These are phyloP conservation scores for Choristoneura fumiferana DNA, from an alignment of 1,140 invertebrate species.

Conservation along the genomic window DNA sequence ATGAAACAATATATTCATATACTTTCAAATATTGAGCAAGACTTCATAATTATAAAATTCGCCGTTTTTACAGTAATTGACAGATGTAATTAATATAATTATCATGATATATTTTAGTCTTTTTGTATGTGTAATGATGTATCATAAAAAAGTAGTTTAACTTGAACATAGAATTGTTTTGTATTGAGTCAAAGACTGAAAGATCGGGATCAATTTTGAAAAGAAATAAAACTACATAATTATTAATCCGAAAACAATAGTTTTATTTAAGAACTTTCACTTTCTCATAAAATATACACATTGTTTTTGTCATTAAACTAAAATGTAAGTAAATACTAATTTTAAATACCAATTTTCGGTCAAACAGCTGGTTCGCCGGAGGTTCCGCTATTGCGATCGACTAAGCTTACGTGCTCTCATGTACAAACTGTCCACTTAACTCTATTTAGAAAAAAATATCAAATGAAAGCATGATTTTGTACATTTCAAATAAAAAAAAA, in stretches of 20 bases:
- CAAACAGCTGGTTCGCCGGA: slow-evolving; percentile 41
- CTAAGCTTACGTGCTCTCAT: slow-evolving; percentile 52
- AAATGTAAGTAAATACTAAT: slow-evolving; percentile 78
- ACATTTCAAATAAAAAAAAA: slow-evolving; percentile 68
- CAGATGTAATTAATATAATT: no score
- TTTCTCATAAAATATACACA: slow-evolving; percentile 78
- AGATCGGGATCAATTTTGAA: slow-evolving; percentile 9
- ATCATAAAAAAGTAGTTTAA: no score
- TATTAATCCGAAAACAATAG: slow-evolving; percentile 78
- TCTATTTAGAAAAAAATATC: slow-evolving; percentile 73
- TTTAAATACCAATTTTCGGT: slow-evolving; percentile 76
- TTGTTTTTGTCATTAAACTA: slow-evolving; percentile 78
- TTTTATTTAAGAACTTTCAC: slow-evolving; percentile 78
- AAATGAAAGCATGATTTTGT: slow-evolving; percentile 76
- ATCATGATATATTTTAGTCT: no score
- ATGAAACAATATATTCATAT: background rate
- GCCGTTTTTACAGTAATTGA: no score
- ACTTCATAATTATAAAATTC: no score
- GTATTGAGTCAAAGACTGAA: background rate
- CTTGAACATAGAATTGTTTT: no score
- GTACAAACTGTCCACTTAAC: slow-evolving; percentile 71
- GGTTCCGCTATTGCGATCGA: slow-evolving; percentile 55
- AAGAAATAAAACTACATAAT: slow-evolving; percentile 67
- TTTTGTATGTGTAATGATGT: no score
- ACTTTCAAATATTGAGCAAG: background rate